phyloP scores from a whole-genome alignment of 2,797 vertebrate species.

The Rhynchonycteris naso region DNA sequence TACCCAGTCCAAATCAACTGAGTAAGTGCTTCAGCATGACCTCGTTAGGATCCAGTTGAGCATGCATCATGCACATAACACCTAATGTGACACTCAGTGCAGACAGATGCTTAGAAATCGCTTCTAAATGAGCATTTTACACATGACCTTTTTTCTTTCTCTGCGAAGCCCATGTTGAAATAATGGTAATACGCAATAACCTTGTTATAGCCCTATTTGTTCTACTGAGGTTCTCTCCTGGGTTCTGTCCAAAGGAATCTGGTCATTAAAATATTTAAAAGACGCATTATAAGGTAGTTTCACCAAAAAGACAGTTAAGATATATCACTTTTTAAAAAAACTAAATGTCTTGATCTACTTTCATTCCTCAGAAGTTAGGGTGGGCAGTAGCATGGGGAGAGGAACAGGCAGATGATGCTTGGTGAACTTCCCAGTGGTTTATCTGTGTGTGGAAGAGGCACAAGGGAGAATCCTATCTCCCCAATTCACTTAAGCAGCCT shows the following conservation, averaged over 20 bases:
- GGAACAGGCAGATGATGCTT: neutral
- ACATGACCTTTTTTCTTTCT: conserved; percentile 46
- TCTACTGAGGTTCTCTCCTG: neutral
- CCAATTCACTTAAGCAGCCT: neutral
- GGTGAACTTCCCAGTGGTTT: neutral
- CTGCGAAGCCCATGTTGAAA: conserved; percentile 26
- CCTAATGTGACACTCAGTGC: conserved; percentile 42
- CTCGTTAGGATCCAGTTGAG: conserved; percentile 57
- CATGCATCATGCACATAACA: neutral
- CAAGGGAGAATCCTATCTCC: neutral
- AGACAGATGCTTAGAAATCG: conserved; percentile 71
- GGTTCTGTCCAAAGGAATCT: neutral
- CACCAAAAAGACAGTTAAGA: neutral
- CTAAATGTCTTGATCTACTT: neutral
- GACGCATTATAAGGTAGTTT: neutral
- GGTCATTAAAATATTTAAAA: conserved; percentile 21
- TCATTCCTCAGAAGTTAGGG: neutral
- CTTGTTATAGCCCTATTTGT: neutral
- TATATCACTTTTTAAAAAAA: neutral
- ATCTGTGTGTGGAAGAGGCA: neutral
- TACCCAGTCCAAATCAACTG: neutral
- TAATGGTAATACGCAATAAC: accelerated
- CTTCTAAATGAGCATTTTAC: conserved; percentile 65
- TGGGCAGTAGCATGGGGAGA: neutral
- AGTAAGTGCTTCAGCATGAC: neutral